phyloP scores from a whole-genome alignment of 1,140 invertebrate genomes.

The Sycophila sp. region DNA sequence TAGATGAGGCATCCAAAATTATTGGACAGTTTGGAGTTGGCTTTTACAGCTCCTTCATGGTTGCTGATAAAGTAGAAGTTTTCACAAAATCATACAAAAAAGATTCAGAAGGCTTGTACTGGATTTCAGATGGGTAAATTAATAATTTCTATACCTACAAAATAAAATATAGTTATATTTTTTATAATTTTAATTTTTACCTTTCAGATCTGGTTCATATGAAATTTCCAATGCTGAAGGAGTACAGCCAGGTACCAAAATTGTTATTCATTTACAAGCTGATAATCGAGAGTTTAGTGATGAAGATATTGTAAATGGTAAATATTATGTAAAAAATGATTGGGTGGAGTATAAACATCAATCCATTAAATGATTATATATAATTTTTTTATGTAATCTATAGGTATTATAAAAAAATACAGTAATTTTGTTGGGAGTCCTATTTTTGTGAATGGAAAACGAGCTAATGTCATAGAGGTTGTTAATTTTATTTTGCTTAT shows the following conservation, averaged over 20 bases:
- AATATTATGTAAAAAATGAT: conserved; percentile 27
- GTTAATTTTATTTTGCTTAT: background rate
- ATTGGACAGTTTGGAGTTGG: conserved; percentile 99
- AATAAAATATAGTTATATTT: background rate
- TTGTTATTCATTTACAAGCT: conserved; percentile 88
- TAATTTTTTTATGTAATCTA: conserved; percentile 38
- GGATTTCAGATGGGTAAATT: conserved; percentile 88
- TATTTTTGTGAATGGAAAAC: conserved; percentile 90
- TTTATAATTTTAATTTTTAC: background rate
- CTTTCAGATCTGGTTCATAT: conserved; percentile 82
- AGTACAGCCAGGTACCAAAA: conserved; percentile 91
- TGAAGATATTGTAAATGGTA: conserved; percentile 83
- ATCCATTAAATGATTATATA: background rate
- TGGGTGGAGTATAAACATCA: conserved; percentile 5
- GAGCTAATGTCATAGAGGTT: conserved; percentile 85
- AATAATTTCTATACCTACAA: conserved; percentile 20
- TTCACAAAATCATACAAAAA: conserved; percentile 77
- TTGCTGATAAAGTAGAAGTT: conserved; percentile 93
- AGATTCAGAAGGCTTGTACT: conserved; percentile 78
- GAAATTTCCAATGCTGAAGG: conserved; percentile 87
- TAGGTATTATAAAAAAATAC: conserved; percentile 93
- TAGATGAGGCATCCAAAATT: conserved; percentile 77
- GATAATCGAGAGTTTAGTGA: conserved; percentile 90
- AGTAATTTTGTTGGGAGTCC: conserved; percentile 96
- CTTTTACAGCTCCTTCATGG: conserved; percentile 98